A percentile compares a stretch with the other conserved stretches of the same genome.
Evolutionary conservation across 2,888 invertebrate genomes (phyloP).

Genomic region (Megalurothrips usitatus): DNA sequence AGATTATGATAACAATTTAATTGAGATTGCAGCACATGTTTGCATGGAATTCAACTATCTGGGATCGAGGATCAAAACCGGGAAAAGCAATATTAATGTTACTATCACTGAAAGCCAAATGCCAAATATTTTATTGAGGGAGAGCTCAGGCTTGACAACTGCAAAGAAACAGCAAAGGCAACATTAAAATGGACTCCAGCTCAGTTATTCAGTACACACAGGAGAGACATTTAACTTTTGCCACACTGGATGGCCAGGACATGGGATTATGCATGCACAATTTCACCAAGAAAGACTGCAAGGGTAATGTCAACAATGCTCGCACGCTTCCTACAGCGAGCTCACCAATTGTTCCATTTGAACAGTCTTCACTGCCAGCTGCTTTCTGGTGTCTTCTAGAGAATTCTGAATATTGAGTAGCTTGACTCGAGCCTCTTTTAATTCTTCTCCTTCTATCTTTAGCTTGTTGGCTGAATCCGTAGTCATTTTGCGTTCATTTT

Average conservation of each 20-base stretch:
- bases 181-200: too few relatives aligned
- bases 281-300: background rate
- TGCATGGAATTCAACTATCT: background rate
- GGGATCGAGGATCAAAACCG: background rate
- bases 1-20: constrained; percentile 27
- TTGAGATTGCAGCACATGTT: background rate
- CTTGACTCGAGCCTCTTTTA: constrained; percentile 36
- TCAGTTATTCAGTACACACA: background rate
- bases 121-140: too few relatives aligned
- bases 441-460: constrained; percentile 50
- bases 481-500: constrained; percentile 42
- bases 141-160: too few relatives aligned
- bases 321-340: constrained; percentile 13
- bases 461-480: constrained; percentile 50
- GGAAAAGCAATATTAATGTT: constrained; percentile 25
- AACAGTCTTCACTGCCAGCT: constrained; percentile 57
- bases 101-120: too few relatives aligned
- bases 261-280: background rate
- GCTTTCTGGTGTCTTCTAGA: constrained; percentile 49
- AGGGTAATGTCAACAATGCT: background rate
- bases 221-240: too few relatives aligned
- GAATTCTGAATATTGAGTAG: background rate
- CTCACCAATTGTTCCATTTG: constrained; percentile 60
- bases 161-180: too few relatives aligned
- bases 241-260: too few relatives aligned